A percentile compares a stretch with the other conserved stretches of the same genome.
Evolutionary conservation across 2,113 vertebrate genomes (phyloP).

Genomic region (Lonchura striata): DNA sequence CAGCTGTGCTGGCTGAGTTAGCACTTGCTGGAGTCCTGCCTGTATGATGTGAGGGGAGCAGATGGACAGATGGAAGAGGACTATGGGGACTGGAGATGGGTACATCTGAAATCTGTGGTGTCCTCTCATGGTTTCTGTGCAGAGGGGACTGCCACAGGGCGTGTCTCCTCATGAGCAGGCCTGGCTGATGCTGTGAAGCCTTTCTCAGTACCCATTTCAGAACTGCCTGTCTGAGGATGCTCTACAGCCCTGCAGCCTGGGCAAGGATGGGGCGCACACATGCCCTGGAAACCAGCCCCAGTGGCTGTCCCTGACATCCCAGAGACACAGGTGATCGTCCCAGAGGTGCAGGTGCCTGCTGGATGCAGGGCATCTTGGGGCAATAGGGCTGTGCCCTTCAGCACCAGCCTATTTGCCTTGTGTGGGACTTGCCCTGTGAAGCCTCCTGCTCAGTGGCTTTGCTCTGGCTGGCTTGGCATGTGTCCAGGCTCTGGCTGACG

Average conservation of each 20-base stretch:
- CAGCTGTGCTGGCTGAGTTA: fast-evolving
- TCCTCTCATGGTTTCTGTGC: not conserved
- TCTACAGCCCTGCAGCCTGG: not conserved
- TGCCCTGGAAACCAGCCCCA: too few species aligned
- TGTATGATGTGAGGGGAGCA: not conserved
- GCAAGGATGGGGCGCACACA: not conserved
- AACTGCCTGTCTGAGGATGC: not conserved
- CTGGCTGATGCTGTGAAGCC: not conserved
- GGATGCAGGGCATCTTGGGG: not conserved
- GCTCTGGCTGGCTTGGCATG: fast-evolving
- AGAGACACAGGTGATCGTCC: not conserved
- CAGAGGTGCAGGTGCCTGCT: not conserved
- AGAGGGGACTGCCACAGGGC: not conserved
- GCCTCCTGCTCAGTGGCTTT: not conserved
- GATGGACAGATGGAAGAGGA: not conserved
- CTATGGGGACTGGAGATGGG: not conserved
- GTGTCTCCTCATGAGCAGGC: fast-evolving
- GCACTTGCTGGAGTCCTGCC: not conserved
- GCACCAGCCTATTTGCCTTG: not conserved
- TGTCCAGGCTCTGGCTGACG: not conserved
- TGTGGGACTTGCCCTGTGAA: not conserved
- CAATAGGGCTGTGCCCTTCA: not conserved
- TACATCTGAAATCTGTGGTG: not conserved
- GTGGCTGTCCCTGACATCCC: not conserved
- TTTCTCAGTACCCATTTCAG: not conserved